These are phyloP conservation scores for Tor tambroides DNA, from an alignment of 2,113 vertebrate species.

Conservation along the genomic window DNA sequence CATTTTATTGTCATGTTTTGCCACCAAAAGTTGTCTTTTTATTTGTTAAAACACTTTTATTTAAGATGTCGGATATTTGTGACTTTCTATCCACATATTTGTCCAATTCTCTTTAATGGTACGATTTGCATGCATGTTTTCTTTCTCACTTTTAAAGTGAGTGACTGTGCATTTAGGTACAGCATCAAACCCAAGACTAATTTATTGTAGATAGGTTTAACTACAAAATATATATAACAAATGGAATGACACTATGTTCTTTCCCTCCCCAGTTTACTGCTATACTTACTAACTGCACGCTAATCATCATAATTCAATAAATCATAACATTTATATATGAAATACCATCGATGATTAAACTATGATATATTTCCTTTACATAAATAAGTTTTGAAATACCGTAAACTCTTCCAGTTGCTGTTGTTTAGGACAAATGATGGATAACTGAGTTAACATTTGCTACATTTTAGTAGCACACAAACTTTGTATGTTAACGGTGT, in stretches of 20 bases:
- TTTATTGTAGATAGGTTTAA: slow-evolving; percentile 22
- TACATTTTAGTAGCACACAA: slow-evolving; percentile 63
- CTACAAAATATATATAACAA: neutral
- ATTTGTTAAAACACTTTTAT: slow-evolving; percentile 61
- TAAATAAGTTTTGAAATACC: neutral
- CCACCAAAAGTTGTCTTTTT: slow-evolving; percentile 63
- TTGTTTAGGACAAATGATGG: slow-evolving; percentile 9
- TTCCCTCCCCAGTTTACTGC: slow-evolving; percentile 4
- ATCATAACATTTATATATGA: slow-evolving; percentile 31
- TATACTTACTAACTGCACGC: slow-evolving; percentile 40
- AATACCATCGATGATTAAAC: slow-evolving; percentile 53
- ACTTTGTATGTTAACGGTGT: slow-evolving; percentile 65
- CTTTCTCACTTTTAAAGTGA: neutral
- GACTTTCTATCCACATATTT: slow-evolving; percentile 35
- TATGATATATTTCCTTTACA: neutral
- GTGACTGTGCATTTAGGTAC: neutral
- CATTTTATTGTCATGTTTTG: slow-evolving; percentile 64
- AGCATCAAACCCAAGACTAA: slow-evolving; percentile 32
- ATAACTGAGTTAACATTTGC: slow-evolving; percentile 44
- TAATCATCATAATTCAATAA: slow-evolving; percentile 7
- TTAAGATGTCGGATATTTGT: slow-evolving; percentile 7
- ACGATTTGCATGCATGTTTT: slow-evolving; percentile 40
- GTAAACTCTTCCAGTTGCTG: neutral
- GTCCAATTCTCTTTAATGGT: neutral
- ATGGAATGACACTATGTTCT: slow-evolving; percentile 4